Percentiles rank a stretch among this genome's conserved stretches.
Conservation (phyloP, 2,113 vertebrate genomes). For the Forbesichthys agassizii region DNA sequence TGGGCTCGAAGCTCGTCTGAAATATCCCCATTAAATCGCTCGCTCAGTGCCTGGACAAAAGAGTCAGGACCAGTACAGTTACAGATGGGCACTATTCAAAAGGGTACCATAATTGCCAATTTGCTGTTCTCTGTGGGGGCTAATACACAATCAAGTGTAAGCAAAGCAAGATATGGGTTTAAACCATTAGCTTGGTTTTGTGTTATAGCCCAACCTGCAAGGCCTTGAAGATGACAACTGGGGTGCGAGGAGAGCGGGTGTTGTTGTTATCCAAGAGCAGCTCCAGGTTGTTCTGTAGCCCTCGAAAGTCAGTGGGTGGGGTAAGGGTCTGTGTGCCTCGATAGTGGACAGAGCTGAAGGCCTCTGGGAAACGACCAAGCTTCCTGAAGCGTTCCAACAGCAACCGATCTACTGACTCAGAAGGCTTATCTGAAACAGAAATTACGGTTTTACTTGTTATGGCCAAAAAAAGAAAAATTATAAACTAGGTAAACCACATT, state of each 20-base stretch:
- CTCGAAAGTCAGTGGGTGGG: slow-evolving; percentile 90
- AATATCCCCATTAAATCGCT: slow-evolving; percentile 96
- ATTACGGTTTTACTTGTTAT: slow-evolving; percentile 1
- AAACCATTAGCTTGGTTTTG: not conserved
- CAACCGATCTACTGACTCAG: slow-evolving; percentile 87
- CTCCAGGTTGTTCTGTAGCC: slow-evolving; percentile 85
- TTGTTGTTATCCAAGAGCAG: slow-evolving; percentile 90
- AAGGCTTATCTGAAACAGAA: slow-evolving; percentile 79
- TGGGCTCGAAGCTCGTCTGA: slow-evolving; percentile 90
- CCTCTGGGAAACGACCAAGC: slow-evolving; percentile 90
- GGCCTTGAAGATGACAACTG: slow-evolving; percentile 92
- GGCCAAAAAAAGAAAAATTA: not conserved
- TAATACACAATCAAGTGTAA: not conserved
- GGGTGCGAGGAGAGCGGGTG: slow-evolving; percentile 89
- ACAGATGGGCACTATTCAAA: not conserved
- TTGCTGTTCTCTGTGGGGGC: not conserved
- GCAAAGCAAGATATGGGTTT: not conserved
- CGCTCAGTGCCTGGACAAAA: slow-evolving; percentile 86
- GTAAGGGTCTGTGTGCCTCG: slow-evolving; percentile 90
- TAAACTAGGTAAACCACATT: too few species aligned
- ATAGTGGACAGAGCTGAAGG: slow-evolving; percentile 94
- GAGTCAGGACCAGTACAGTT: slow-evolving; percentile 4
- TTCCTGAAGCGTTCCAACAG: slow-evolving; percentile 90
- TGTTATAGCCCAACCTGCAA: slow-evolving; percentile 80
- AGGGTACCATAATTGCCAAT: not conserved